Evolutionary conservation across 2,888 invertebrate genomes (phyloP).

Genomic region (Drosophila kambysellisi): DNA sequence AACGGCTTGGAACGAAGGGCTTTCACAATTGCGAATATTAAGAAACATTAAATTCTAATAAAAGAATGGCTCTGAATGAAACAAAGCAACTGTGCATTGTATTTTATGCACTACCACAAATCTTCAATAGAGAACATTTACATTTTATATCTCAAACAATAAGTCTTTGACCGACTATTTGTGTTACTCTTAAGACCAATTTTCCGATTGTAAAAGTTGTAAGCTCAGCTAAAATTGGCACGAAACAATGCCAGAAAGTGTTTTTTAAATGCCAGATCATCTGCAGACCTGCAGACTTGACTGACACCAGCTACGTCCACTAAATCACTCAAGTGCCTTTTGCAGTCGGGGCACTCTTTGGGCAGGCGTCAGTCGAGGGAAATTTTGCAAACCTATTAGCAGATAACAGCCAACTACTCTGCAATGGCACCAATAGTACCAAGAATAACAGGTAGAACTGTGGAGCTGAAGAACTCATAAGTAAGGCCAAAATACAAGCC

Average conservation of each 20-base stretch:
- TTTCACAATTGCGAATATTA: not conserved
- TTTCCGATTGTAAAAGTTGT: not conserved
- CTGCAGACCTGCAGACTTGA: not conserved
- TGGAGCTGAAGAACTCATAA: constrained; percentile 29
- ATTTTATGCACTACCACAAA: not conserved
- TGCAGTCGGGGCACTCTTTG: not conserved
- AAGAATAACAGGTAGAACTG: not conserved
- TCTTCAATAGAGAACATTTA: not conserved
- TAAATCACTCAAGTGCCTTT: constrained; percentile 3
- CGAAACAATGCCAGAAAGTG: not conserved
- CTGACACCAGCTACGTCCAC: not conserved
- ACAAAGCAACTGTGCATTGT: not conserved
- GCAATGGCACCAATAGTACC: not conserved
- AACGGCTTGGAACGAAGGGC: constrained; percentile 9
- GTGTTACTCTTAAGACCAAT: not conserved
- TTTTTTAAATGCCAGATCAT: not conserved
- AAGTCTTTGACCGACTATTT: not conserved
- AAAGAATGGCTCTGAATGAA: not conserved
- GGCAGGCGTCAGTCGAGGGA: not conserved
- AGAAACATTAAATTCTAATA: constrained; percentile 6
- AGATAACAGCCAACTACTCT: not conserved
- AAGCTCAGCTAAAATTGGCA: not conserved
- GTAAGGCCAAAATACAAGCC: constrained; percentile 43
- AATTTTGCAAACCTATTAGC: constrained; percentile 2
- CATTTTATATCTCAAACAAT: not conserved